Evolutionary conservation across 2,888 invertebrate genomes (phyloP).

Genomic region (Acanthosoma haemorrhoidale): DNA sequence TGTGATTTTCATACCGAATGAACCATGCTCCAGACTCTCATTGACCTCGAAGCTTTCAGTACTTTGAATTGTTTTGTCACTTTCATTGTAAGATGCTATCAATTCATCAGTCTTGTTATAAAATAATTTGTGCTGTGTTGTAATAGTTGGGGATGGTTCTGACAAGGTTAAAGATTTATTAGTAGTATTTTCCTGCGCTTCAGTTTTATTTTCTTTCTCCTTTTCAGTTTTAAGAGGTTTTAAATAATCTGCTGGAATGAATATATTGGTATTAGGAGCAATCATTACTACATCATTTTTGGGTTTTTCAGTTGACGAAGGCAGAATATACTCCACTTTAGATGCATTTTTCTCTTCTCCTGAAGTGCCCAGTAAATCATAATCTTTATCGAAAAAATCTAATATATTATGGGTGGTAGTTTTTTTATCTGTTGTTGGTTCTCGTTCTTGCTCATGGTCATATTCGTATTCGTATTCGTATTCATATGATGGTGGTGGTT

Average conservation of each 20-base stretch:
- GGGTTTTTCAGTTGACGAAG: background rate
- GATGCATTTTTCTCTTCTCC: constrained; percentile 14
- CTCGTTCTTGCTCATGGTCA: constrained; percentile 28
- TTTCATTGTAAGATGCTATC: background rate
- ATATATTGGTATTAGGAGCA: constrained; percentile 18
- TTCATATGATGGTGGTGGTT: constrained; percentile 35
- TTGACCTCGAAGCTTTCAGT: background rate
- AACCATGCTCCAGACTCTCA: background rate
- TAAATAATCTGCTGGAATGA: constrained; percentile 17
- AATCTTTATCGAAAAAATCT: constrained; percentile 29
- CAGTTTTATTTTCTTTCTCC: background rate
- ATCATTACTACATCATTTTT: background rate
- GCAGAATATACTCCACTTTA: background rate
- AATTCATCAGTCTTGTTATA: background rate
- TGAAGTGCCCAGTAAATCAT: constrained; percentile 33
- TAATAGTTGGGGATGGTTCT: background rate
- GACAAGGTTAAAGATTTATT: background rate
- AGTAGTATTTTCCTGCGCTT: background rate
- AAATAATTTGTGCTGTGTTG: background rate
- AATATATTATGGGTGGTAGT: constrained; percentile 16
- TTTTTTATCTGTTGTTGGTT: constrained; percentile 25
- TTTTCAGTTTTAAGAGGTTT: constrained; percentile 6
- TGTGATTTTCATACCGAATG: background rate
- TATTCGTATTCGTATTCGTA: constrained; percentile 40
- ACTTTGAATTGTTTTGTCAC: background rate